Evolutionary conservation across 2,113 vertebrate genomes (phyloP).

Genomic region (Todiramphus saurophagus): DNA sequence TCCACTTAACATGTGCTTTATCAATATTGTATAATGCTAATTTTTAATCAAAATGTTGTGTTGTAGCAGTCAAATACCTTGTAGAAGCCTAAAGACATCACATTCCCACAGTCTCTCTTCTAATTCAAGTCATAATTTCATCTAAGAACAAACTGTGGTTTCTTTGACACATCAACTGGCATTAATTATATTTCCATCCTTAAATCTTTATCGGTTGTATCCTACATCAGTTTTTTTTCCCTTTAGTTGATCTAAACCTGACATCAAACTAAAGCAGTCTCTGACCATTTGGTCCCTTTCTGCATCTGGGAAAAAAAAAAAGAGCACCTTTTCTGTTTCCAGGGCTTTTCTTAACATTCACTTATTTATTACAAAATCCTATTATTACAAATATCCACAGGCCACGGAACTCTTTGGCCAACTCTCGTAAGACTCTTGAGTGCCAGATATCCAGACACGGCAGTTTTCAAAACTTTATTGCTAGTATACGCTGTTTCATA

Average conservation of each 20-base stretch:
- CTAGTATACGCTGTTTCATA: not conserved
- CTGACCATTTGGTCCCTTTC: not conserved
- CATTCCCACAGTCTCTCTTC: not conserved
- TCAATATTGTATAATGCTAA: conserved; percentile 54
- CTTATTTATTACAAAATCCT: not conserved
- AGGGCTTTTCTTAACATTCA: not conserved
- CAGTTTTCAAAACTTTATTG: conserved; percentile 5
- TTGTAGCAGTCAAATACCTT: conserved; percentile 12
- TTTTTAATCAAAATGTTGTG: conserved; percentile 38
- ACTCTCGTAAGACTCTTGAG: not conserved
- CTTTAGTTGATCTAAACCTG: not conserved
- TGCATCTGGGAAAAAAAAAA: not conserved
- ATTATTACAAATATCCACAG: not conserved
- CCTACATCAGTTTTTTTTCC: not conserved
- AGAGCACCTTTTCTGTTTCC: not conserved
- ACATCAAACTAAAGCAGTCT: not conserved
- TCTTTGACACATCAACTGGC: not conserved
- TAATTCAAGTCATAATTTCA: conserved; percentile 39
- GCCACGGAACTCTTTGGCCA: not conserved
- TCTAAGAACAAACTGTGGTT: conserved; percentile 28
- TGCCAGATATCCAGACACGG: not conserved
- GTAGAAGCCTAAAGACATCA: conserved; percentile 15
- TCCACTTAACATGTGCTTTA: conserved; percentile 29
- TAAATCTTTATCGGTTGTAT: not conserved
- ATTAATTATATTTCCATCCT: not conserved